Percentiles rank a stretch among this genome's conserved stretches.
phyloP scores from a whole-genome alignment of 2,888 invertebrate species.

The Geophilus truncorum region DNA sequence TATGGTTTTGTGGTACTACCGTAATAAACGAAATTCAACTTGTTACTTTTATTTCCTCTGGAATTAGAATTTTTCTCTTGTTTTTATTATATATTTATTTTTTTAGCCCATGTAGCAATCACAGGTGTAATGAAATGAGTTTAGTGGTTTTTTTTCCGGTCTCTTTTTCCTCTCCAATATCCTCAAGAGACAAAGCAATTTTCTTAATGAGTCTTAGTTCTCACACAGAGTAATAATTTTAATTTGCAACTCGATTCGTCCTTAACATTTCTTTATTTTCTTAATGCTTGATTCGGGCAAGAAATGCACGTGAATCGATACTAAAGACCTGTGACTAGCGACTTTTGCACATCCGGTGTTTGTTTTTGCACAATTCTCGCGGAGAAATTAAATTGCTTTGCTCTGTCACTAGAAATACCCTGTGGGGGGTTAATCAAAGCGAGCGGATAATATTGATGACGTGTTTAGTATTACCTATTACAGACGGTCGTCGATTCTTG shows the following conservation, averaged over 20 bases:
- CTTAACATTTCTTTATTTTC: background rate
- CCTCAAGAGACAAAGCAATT: background rate
- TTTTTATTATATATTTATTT: background rate
- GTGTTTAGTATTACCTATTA: conserved; percentile 49
- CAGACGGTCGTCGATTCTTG: conserved; percentile 92
- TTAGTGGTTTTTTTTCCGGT: background rate
- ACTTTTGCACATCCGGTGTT: background rate
- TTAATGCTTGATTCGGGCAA: background rate
- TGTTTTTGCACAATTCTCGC: background rate
- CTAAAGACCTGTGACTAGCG: background rate
- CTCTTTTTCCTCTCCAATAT: background rate
- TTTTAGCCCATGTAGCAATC: background rate
- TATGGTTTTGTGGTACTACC: too few relatives aligned
- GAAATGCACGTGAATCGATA: background rate
- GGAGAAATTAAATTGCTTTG: background rate
- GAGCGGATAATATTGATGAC: conserved; percentile 37
- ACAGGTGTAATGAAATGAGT: background rate
- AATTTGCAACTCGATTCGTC: background rate
- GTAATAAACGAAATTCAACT: too few relatives aligned
- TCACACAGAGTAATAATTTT: background rate
- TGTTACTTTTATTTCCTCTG: background rate
- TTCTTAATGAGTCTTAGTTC: background rate
- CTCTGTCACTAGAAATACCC: background rate
- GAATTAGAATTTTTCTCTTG: background rate
- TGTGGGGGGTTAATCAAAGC: conserved; percentile 1